Evolutionary conservation across 2,113 vertebrate species (phyloP).

Genomic region (Elephantulus edwardii): DNA sequence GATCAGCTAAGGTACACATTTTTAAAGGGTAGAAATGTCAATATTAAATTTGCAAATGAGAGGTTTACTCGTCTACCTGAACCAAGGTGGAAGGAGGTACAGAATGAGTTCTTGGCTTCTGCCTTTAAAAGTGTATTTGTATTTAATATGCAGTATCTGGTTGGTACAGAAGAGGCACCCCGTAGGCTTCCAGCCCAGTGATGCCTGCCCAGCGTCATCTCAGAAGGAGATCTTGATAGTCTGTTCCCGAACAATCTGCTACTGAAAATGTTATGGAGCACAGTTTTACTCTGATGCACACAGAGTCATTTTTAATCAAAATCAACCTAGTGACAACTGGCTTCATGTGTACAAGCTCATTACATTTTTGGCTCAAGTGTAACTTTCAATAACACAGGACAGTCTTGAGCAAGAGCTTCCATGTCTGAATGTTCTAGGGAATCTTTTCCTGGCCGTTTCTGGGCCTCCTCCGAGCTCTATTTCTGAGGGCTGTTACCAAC

Average conservation of each 20-base stretch:
- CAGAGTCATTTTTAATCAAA: neutral
- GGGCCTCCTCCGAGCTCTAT: neutral
- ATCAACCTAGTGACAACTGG: neutral
- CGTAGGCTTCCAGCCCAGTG: neutral
- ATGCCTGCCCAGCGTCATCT: neutral
- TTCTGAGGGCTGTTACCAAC: neutral
- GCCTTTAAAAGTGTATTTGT: neutral
- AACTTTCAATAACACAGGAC: rapidly evolving
- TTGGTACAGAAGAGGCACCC: neutral
- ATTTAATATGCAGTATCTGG: neutral
- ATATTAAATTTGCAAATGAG: neutral
- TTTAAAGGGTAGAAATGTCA: neutral
- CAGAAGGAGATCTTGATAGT: neutral
- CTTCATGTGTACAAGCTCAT: neutral
- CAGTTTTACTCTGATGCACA: no score
- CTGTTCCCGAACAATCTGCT: neutral
- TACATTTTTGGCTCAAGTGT: neutral
- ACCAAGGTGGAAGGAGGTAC: rapidly evolving
- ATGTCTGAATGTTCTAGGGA: neutral
- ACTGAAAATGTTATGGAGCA: neutral
- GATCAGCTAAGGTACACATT: neutral
- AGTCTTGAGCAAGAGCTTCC: neutral
- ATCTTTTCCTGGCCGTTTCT: neutral
- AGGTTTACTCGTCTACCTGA: neutral
- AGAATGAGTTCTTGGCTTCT: neutral